Evolutionary conservation across 2,113 vertebrate genomes (phyloP), one percentile per base, ranked within the genome.

Genomic region (Gnathonemus longibarbis): DNA sequence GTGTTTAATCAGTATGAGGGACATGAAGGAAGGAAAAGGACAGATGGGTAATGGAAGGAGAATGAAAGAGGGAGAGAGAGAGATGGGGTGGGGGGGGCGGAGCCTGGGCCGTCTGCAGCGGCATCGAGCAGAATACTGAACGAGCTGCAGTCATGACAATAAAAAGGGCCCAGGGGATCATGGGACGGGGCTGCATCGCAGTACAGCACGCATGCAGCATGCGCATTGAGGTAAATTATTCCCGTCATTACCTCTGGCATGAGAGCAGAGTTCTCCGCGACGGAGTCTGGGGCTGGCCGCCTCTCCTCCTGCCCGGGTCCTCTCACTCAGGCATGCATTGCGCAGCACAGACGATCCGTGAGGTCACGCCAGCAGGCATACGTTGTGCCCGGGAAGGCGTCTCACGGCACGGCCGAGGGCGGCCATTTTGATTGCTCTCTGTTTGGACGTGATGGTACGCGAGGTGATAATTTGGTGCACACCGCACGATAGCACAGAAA

Each of bases 1-100:
- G 83, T 10, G 39, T 84, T 84, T 84, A 88, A 88, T 66, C 53
- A 66, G 88, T 46, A 5, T 48, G 88, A 46, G 35, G 45, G 88
- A 48, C 35, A 42, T 24, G 19, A 21, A 62, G 56, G 35, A 62
- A 66, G 56, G 42, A 62, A 87, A 52, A 53, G 86, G 86, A 88
- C 39, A 56, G 48, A 88, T 88, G 83, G 83, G 83, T 10, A 48
- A 45, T 84, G 83, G 42, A 84, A 48, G 45, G 83, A 39, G 83
- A 24, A 45, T 45, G 83, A 70, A 27, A 5, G 62, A 70, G n/a
- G n/a, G 62, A 11, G 62, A 70, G 62, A 66, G 62, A 70, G 62
- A 70, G 62, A 70, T 15, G 31, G 35, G 35, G 13, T 15, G 31
- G 74, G 74, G 74, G 52, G 74, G 35, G 74, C 17, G 35, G 74